Conservation (phyloP, 2,888 invertebrate genomes). For the Bedellia somnulentella region DNA sequence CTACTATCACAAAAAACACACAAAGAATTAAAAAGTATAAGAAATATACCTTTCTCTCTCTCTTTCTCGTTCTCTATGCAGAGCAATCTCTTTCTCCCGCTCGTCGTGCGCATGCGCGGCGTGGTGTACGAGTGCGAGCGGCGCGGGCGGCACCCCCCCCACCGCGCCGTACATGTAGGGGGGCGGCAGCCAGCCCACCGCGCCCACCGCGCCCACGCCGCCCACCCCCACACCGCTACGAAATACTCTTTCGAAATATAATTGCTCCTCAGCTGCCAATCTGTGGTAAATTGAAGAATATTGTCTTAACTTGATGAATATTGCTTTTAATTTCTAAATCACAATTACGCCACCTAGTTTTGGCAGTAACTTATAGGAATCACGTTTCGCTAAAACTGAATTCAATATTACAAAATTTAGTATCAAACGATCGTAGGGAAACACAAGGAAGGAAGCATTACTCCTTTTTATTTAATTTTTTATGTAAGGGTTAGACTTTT, state of each 20-base stretch:
- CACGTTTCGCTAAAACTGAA: too few relatives aligned
- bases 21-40: background rate
- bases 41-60: slow-evolving; percentile 14
- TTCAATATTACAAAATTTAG: too few relatives aligned
- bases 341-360: too few relatives aligned
- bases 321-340: too few relatives aligned
- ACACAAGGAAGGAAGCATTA: too few relatives aligned
- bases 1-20: slow-evolving; percentile 17
- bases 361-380: too few relatives aligned
- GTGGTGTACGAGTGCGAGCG: slow-evolving; percentile 46
- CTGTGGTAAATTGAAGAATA: slow-evolving; percentile 21
- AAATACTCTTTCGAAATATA: slow-evolving; percentile 81
- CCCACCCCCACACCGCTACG: slow-evolving; percentile 48
- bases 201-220: too few relatives aligned
- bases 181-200: slow-evolving; percentile 60
- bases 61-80: slow-evolving; percentile 53
- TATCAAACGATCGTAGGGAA: too few relatives aligned
- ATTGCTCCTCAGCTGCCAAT: slow-evolving; percentile 74
- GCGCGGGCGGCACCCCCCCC: slow-evolving; percentile 20
- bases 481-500: too few relatives aligned
- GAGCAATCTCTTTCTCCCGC: slow-evolving; percentile 55
- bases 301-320: too few relatives aligned
- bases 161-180: slow-evolving; percentile 49
- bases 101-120: slow-evolving; percentile 57
- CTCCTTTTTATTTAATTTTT: too few relatives aligned